These are phyloP conservation scores for Tachina fera DNA, from an alignment of 2,888 invertebrate species.

Conservation along the genomic window DNA sequence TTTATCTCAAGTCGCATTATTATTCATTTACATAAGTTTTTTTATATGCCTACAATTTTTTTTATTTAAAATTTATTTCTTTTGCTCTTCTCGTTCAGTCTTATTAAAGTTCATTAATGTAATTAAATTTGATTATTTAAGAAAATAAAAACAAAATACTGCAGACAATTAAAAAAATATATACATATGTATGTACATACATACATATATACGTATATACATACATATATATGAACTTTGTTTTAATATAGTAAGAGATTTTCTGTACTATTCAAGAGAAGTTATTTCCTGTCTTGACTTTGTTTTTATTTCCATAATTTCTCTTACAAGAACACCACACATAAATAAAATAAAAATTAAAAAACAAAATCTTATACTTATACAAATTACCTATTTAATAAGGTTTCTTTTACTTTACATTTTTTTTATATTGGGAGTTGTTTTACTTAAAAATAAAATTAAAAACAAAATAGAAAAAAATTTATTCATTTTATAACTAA, in stretches of 20 bases:
- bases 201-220: neutral
- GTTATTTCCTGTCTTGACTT: neutral
- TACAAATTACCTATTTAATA: constrained; percentile 23
- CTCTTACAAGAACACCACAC: constrained; percentile 1
- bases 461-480: constrained; percentile 29
- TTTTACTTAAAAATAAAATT: constrained; percentile 34
- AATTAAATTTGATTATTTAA: constrained; percentile 63
- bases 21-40: constrained; percentile 1
- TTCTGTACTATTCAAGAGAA: constrained; percentile 24
- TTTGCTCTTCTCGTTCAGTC: constrained; percentile 23
- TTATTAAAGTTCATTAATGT: constrained; percentile 51
- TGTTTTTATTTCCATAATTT: constrained; percentile 6
- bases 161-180: constrained; percentile 40
- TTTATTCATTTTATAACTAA: constrained; percentile 48
- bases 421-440: constrained; percentile 48
- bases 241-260: constrained; percentile 33
- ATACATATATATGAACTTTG: neutral
- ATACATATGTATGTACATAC: no score
- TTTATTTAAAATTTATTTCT: constrained; percentile 41
- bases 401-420: constrained; percentile 59
- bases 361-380: neutral
- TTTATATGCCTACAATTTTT: neutral
- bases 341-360: constrained; percentile 2
- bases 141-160: constrained; percentile 44
- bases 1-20: constrained; percentile 37